Conservation (phyloP, 2,888 invertebrate genomes). For the Temnothorax rugatulus region DNA sequence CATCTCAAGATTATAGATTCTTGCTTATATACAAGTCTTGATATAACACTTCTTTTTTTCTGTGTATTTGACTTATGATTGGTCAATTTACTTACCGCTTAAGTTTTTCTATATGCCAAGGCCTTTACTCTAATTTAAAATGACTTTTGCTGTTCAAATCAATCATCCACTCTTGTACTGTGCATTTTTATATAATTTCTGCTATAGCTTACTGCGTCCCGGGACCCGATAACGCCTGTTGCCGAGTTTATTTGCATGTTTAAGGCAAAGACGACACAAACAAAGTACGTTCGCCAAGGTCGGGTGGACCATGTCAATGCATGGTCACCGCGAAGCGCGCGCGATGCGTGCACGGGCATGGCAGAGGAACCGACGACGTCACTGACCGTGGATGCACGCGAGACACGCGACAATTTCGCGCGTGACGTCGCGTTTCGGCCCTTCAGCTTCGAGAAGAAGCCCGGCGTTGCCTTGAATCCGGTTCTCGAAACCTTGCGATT, state of each 20-base stretch:
- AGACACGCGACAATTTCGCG: conserved; percentile 73
- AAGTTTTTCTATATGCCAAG: too few species aligned
- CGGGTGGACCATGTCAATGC: conserved; percentile 66
- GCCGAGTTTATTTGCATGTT: conserved; percentile 49
- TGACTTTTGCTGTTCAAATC: neutral
- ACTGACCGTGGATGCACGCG: conserved; percentile 75
- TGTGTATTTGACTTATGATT: too few species aligned
- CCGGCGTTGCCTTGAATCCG: conserved; percentile 41
- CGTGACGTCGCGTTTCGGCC: conserved; percentile 60
- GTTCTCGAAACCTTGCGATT: conserved; percentile 46
- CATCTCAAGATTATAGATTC: too few species aligned
- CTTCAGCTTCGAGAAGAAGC: conserved; percentile 38
- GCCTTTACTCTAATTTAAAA: neutral
- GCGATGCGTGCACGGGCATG: neutral
- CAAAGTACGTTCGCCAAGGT: conserved; percentile 64
- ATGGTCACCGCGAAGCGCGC: conserved; percentile 6
- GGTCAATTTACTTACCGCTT: too few species aligned
- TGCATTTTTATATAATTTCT: neutral
- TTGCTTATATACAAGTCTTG: too few species aligned
- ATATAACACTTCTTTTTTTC: too few species aligned
- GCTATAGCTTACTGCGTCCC: neutral
- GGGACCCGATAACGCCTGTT: neutral
- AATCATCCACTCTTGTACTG: neutral
- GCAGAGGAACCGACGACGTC: conserved; percentile 68
- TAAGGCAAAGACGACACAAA: conserved; percentile 51